These are phyloP conservation scores for Aphodius granarius DNA, from an alignment of 2,888 invertebrate genomes.

Conservation along the genomic window DNA sequence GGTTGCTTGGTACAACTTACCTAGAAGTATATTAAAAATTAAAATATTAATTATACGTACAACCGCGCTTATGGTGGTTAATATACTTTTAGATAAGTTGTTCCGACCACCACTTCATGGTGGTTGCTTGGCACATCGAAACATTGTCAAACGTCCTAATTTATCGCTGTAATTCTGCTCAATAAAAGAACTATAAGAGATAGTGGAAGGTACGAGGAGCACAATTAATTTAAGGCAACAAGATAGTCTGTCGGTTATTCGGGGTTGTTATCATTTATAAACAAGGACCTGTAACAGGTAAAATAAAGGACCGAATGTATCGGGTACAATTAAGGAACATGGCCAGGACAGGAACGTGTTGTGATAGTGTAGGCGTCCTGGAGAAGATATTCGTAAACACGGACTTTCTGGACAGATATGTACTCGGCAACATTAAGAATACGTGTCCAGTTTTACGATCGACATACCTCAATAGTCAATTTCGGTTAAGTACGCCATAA, in stretches of 20 bases:
- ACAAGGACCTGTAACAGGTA: not conserved
- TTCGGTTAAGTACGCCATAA: not conserved
- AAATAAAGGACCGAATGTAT: not conserved
- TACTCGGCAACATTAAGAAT: not conserved
- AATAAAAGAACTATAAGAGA: not conserved
- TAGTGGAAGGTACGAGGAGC: not conserved
- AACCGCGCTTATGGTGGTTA: too few relatives aligned
- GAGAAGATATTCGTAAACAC: not conserved
- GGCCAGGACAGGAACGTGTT: not conserved
- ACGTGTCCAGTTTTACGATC: not conserved
- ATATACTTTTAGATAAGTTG: too few relatives aligned
- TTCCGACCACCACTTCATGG: too few relatives aligned
- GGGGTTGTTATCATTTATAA: not conserved
- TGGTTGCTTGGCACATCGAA: too few relatives aligned
- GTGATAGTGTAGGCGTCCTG: not conserved
- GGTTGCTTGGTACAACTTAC: too few relatives aligned
- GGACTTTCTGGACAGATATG: not conserved
- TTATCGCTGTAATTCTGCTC: too few relatives aligned
- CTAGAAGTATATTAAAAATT: too few relatives aligned
- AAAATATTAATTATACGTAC: too few relatives aligned
- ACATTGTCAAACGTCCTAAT: not conserved
- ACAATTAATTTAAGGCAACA: not conserved
- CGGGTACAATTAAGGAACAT: not conserved
- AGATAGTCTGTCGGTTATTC: not conserved
- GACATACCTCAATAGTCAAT: not conserved